phyloP scores from a whole-genome alignment of 2,797 vertebrate genomes.

The Stomatorhinus walkeri region DNA sequence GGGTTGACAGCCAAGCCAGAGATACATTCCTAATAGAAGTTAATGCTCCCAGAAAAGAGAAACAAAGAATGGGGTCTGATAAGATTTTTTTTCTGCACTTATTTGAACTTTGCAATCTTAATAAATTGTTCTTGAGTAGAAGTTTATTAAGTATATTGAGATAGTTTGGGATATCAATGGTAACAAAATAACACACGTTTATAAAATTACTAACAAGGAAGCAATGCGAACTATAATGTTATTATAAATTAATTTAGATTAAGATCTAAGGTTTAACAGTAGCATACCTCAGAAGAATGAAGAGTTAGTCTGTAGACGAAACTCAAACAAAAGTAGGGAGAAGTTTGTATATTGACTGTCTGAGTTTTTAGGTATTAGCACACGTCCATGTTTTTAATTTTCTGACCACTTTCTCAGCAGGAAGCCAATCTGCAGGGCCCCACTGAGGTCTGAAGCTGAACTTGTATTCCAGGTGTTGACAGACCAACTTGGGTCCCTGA shows the following conservation, averaged over 20 bases:
- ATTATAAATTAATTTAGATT: not conserved
- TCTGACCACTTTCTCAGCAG: conserved; percentile 26
- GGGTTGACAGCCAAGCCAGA: conserved; percentile 14
- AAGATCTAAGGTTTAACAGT: not conserved
- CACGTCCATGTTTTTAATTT: conserved; percentile 21
- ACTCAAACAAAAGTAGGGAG: not conserved
- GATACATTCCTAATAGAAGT: conserved; percentile 22
- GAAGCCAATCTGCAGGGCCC: conserved; percentile 19
- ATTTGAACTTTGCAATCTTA: not conserved
- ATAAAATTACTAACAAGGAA: not conserved
- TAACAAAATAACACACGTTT: not conserved
- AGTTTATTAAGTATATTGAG: not conserved
- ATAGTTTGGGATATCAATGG: not conserved
- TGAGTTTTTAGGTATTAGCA: conserved; percentile 11
- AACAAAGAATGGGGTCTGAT: not conserved
- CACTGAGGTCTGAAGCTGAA: not conserved
- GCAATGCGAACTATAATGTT: not conserved
- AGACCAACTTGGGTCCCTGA: conserved; percentile 32
- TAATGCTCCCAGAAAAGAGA: conserved; percentile 20
- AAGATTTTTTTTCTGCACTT: not conserved
- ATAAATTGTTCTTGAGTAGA: not conserved
- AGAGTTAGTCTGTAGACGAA: not conserved
- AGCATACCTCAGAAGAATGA: not conserved
- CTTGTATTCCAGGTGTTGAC: conserved; percentile 37
- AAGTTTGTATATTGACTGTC: conserved; percentile 8